Conservation (phyloP, 1,140 invertebrate species). For the Dinoponera quadriceps region DNA sequence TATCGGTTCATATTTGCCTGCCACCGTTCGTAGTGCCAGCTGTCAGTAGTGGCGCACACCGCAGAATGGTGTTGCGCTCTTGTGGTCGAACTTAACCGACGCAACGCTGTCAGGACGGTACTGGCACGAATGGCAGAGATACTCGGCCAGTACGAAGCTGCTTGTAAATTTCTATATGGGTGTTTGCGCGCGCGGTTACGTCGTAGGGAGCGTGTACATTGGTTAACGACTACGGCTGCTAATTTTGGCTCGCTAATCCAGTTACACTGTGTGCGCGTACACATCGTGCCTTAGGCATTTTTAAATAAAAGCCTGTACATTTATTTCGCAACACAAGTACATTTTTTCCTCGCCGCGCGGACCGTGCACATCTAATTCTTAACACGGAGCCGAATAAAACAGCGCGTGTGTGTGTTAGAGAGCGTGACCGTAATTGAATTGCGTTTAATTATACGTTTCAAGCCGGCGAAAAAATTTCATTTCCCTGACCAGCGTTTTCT, state of each 20-base stretch:
- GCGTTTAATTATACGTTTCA: constrained; percentile 43
- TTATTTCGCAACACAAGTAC: too few relatives aligned
- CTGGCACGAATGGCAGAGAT: constrained; percentile 33
- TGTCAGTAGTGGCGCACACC: constrained; percentile 1
- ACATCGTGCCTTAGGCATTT: background rate
- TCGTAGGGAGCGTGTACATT: constrained; percentile 5
- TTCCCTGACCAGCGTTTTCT: constrained; percentile 24
- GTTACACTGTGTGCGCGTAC: background rate
- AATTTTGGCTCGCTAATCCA: constrained; percentile 5
- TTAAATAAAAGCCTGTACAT: background rate
- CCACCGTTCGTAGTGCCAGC: too few relatives aligned
- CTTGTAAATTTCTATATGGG: constrained; percentile 25
- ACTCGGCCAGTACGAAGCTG: constrained; percentile 8
- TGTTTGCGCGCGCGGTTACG: background rate
- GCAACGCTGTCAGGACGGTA: constrained; percentile 11
- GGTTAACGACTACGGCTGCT: background rate
- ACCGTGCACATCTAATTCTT: constrained; percentile 1
- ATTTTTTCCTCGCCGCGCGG: background rate
- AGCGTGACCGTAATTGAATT: constrained; percentile 28
- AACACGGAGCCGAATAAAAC: constrained; percentile 14
- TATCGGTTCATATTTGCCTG: constrained; percentile 10
- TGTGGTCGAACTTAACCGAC: constrained; percentile 44
- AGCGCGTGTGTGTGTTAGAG: background rate
- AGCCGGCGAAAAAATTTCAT: constrained; percentile 44
- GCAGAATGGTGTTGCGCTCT: constrained; percentile 23